Base-by-base conservation (phyloP, 2,888 invertebrate genomes). In the Lottia gigantea region DNA sequence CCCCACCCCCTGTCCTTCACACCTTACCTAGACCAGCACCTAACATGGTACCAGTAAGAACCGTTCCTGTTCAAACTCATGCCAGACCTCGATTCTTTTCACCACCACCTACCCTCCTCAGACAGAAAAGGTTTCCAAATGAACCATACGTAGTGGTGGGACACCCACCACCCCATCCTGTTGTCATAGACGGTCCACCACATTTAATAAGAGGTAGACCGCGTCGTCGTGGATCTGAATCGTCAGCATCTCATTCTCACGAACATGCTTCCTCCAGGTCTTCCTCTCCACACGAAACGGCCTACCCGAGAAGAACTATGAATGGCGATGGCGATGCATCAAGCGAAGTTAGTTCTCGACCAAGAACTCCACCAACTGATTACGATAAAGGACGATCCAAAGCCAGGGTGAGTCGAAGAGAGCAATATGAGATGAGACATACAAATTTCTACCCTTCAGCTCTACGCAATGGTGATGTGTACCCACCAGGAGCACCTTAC, bases 321-420 rank as follows among this genome's bases (percentile, higher is more conserved):
- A 31, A 76, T 72, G 47, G 68, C 68, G 47, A 64, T 31, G 55
- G 63, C 1, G 78, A 79, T n/a, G 74, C 73, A 45, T 80, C 80
- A 11, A 74, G 70, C 64, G 75, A 74, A 16, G 72, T 70, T 26
- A 71, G 73, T 16, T 77, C 77, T 16, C 65, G 85, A 62, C 85
- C 85, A 11, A 74, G 74, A 15, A 82, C 85, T 0, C 85, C 85
- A 11, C 82, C 84, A 7, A 78, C 78, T 7, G 85, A 86, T 74
- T 85, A 85, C 73, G 82, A 82, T 31, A 55, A 12, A 15, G 63
- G 71, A 47, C 25, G 66, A 8, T 71, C 71, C 16, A 72, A 74
- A 12, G 69, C 76, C 14, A 72, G 74, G 7, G 62, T 68, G 61
- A 73, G 76, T n/a, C 66, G 76, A 40, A 67, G 64, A 14, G 72